These are phyloP conservation scores for Parauchenoglanis ngamensis DNA, from an alignment of 2,797 vertebrate genomes.

Conservation along the genomic window DNA sequence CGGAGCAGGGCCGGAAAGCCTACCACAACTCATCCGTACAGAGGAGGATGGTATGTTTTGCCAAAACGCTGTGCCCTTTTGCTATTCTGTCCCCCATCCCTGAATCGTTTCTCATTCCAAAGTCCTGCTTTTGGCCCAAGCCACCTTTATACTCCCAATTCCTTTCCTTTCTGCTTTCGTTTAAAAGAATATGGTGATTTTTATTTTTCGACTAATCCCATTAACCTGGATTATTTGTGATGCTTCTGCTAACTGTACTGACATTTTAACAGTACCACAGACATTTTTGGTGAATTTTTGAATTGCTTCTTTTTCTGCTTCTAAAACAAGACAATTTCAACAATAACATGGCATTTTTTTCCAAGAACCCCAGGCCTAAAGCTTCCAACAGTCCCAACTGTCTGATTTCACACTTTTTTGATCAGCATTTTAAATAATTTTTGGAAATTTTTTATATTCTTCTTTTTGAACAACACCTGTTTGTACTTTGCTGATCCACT, in stretches of 20 bases:
- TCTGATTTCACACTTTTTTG: constrained; percentile 63
- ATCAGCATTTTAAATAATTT: constrained; percentile 39
- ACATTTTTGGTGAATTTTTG: constrained; percentile 32
- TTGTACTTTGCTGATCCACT: constrained; percentile 63
- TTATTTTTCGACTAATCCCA: constrained; percentile 55
- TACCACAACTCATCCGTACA: constrained; percentile 91
- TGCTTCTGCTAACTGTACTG: constrained; percentile 20
- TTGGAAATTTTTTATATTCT: background rate
- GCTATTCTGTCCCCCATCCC: constrained; percentile 48
- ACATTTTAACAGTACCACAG: constrained; percentile 18
- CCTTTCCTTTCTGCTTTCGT: constrained; percentile 51
- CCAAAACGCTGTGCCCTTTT: constrained; percentile 56
- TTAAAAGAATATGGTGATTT: constrained; percentile 11
- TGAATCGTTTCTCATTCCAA: constrained; percentile 18
- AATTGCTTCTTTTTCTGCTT: constrained; percentile 1
- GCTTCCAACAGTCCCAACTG: constrained; percentile 73
- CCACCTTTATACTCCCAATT: constrained; percentile 40
- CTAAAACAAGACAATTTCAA: constrained; percentile 72
- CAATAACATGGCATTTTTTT: constrained; percentile 75
- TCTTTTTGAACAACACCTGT: constrained; percentile 62
- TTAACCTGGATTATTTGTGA: constrained; percentile 63
- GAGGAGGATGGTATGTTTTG: constrained; percentile 99
- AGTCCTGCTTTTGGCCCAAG: constrained; percentile 58
- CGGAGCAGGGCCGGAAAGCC: constrained; percentile 94
- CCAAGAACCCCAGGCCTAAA: constrained; percentile 65